These are phyloP conservation scores for Tenthredo distinguenda DNA, from an alignment of 2,888 invertebrate genomes.

Conservation along the genomic window DNA sequence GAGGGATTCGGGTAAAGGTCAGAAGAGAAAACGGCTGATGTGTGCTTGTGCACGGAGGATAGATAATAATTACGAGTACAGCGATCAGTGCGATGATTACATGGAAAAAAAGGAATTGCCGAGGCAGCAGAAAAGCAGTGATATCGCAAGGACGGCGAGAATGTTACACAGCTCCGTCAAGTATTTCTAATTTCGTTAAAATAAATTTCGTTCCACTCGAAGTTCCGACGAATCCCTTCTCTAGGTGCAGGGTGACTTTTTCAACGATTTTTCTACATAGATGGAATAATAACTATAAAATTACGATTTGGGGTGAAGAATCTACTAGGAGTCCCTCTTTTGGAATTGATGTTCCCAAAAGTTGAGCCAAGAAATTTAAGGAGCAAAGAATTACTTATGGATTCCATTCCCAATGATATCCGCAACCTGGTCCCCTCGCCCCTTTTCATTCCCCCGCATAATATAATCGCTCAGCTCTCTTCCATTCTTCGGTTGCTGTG, in stretches of 20 bases:
- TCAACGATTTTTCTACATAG: background rate
- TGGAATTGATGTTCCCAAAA: background rate
- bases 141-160: too few relatives aligned
- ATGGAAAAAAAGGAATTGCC: background rate
- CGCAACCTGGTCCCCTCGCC: background rate
- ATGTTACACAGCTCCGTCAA: background rate
- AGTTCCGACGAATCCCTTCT: too few relatives aligned
- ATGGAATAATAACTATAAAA: background rate
- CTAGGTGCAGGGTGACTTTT: too few relatives aligned
- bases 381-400: constrained; percentile 16
- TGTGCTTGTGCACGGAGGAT: background rate
- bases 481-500: background rate
- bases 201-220: too few relatives aligned
- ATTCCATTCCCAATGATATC: constrained; percentile 27
- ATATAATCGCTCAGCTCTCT: background rate
- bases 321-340: background rate
- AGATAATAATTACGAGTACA: background rate
- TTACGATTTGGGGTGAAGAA: background rate
- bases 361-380: background rate
- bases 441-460: background rate
- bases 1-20: background rate
- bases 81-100: background rate
- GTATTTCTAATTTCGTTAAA: too few relatives aligned
- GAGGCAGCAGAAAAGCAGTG: background rate
- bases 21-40: background rate